Evolutionary conservation across 2,113 vertebrate genomes (phyloP), one percentile per base, ranked within the genome.

Genomic region (Ondatra zibethicus): DNA sequence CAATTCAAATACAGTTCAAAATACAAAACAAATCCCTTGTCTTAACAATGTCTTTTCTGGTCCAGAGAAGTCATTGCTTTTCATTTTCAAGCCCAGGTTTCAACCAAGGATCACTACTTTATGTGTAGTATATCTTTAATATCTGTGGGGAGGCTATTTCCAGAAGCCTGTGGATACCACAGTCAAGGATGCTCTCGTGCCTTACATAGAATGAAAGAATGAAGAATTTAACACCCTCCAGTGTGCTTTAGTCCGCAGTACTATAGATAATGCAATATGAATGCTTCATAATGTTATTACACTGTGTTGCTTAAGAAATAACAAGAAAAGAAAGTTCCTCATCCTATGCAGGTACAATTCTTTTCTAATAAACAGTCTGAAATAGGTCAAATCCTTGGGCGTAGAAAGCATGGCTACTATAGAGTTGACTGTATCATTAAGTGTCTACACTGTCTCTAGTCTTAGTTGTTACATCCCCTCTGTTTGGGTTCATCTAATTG

Each of bases 11-110:
- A n/a, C n/a, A n/a, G n/a, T n/a, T n/a, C n/a, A n/a, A n/a, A n/a
- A n/a, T n/a, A n/a, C n/a, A n/a, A n/a, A n/a, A n/a, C n/a, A n/a
- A n/a, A n/a, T 21, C 39, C 17, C 66, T 50, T 61, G 14, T 73
- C 63, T 91, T 76, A 84, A 23, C 42, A 39, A 65, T 42, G 58
- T 47, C 14, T 10, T 63, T 95, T 92, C 88, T 31, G 42, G 11
- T 61, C 33, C 85, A 10, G 29, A 81, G 6, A 19, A 75, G 52
- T 88, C 50, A 33, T 66, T 68, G 45, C 5, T 55, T 72, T 94
- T 95, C 63, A 58, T 92, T 92, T 91, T 66, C 78, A 93, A 91
- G n/a, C 75, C 10, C 13, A 50, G 52, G n/a, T n/a, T 23, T 66
- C 29, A 73, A 9, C 66, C 61, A 90, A 84, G 25, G 31, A 50